These are phyloP conservation scores for Micropterix aruncella DNA, from an alignment of 2,888 invertebrate species.

Conservation along the genomic window DNA sequence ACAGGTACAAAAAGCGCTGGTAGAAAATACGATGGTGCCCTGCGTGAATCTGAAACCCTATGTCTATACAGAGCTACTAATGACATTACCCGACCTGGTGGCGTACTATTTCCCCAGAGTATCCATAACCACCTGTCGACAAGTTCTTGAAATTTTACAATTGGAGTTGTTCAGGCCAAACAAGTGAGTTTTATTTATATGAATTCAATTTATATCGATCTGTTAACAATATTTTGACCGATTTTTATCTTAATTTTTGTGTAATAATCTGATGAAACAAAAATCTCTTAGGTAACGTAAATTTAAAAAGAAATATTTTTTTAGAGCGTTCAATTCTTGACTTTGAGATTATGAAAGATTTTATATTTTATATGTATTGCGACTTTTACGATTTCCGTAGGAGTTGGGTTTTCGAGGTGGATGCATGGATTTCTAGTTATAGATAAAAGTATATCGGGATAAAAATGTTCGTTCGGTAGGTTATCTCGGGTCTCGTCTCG, in stretches of 20 bases:
- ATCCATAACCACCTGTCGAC: constrained; percentile 58
- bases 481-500: too few species aligned
- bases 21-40: constrained; percentile 69
- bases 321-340: neutral
- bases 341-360: too few species aligned
- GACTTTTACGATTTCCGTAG: too few species aligned
- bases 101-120: constrained; percentile 69
- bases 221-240: neutral
- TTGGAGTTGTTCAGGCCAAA: constrained; percentile 73
- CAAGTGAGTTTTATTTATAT: constrained; percentile 47
- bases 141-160: constrained; percentile 66
- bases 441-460: too few species aligned
- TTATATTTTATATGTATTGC: too few species aligned
- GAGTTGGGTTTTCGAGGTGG: too few species aligned
- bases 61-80: constrained; percentile 65
- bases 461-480: too few species aligned
- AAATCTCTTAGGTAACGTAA: too few species aligned
- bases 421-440: too few species aligned
- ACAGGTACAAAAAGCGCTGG: constrained; percentile 65
- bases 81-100: constrained; percentile 71
- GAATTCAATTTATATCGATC: too few species aligned
- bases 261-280: neutral
- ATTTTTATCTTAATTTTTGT: neutral
- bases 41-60: constrained; percentile 81
- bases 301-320: neutral